These are phyloP conservation scores for Pollenia angustigena DNA, from an alignment of 2,888 invertebrate genomes.

Conservation along the genomic window DNA sequence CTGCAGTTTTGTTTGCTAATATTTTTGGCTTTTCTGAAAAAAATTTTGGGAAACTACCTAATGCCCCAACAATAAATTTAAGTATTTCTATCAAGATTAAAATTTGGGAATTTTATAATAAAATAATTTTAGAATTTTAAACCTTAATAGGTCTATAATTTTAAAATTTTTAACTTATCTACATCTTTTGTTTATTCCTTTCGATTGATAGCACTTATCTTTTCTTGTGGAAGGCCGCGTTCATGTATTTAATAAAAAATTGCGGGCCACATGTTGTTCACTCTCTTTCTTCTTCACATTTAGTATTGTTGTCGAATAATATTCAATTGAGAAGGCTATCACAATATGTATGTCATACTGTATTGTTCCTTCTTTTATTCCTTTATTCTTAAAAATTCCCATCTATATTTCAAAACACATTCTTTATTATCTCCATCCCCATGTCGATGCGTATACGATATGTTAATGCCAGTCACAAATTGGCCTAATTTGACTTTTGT, in stretches of 20 bases:
- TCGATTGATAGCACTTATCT: no score
- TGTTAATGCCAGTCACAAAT: constrained; percentile 75
- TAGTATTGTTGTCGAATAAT: constrained; percentile 31
- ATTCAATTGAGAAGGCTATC: constrained; percentile 54
- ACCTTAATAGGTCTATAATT: no score
- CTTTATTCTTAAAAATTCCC: constrained; percentile 11
- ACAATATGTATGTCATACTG: constrained; percentile 5
- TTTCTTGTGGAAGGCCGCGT: no score
- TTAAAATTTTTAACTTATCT: no score
- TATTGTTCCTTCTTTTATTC: constrained; percentile 9
- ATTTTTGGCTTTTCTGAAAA: no score
- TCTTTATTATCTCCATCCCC: neutral
- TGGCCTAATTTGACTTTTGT: constrained; percentile 78
- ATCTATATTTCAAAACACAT: constrained; percentile 1
- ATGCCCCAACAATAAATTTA: no score
- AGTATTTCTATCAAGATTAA: no score
- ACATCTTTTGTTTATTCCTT: no score
- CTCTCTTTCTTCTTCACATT: neutral
- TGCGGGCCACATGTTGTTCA: constrained; percentile 3
- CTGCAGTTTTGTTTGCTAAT: no score
- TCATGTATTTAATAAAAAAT: neutral
- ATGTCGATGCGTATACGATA: constrained; percentile 43
- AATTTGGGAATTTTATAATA: no score
- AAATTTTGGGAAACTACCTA: no score
- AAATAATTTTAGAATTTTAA: no score